Evolutionary conservation across 2,797 vertebrate species (phyloP).

Genomic region (Notolabrus celidotus): DNA sequence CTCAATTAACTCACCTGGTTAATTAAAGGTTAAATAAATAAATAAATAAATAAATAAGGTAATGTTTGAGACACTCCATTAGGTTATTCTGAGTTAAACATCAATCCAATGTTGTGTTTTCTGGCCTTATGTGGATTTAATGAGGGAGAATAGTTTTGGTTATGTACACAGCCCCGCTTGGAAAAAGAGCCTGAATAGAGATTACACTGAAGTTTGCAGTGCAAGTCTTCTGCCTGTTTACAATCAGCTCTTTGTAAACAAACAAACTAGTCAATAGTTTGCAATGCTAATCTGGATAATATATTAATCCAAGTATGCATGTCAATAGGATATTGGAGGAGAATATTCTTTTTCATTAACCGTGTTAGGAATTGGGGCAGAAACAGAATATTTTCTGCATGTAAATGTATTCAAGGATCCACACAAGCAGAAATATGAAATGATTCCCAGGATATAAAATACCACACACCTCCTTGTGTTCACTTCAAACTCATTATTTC

Average conservation of each 20-base stretch:
- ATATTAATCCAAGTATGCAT: neutral
- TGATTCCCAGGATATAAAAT: neutral
- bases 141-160: no score
- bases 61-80: no score
- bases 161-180: no score
- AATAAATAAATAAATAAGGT: no score
- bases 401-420: neutral
- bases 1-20: no score
- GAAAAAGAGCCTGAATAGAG: no score
- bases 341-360: neutral
- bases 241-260: neutral
- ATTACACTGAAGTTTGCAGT: no score
- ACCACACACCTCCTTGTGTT: neutral
- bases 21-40: no score
- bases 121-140: no score
- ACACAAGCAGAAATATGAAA: neutral
- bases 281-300: neutral
- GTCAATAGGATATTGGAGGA: neutral
- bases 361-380: neutral
- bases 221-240: neutral
- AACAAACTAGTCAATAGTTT: neutral
- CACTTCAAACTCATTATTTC: conserved; percentile 7
- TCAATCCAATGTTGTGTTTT: no score
- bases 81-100: no score
- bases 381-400: neutral